Percentiles rank a stretch among this genome's conserved stretches.
Evolutionary conservation across 2,113 vertebrate species (phyloP).

Genomic region (Actenoides lindsayi): DNA sequence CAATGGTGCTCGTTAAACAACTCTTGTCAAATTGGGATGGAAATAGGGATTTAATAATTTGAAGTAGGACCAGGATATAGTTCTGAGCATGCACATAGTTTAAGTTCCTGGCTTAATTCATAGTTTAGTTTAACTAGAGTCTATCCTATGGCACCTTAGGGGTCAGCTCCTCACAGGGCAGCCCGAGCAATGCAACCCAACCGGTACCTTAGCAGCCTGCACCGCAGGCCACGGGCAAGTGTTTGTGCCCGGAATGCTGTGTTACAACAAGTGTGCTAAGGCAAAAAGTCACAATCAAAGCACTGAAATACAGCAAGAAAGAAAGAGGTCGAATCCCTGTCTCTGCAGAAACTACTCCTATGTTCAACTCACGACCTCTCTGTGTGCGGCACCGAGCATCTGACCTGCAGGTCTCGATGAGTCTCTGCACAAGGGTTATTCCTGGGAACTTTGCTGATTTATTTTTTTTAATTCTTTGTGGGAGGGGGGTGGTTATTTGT

Average conservation of each 20-base stretch:
- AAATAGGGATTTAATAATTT: not conserved
- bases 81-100: constrained; percentile 1
- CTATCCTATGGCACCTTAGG: not conserved
- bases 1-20: not conserved
- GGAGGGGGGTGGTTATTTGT: not conserved
- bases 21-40: not conserved
- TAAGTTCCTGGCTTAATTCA: not conserved
- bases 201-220: not conserved
- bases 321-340: not conserved
- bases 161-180: not conserved
- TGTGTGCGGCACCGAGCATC: not conserved
- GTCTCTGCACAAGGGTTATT: not conserved
- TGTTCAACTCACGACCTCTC: not conserved
- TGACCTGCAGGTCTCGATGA: not conserved
- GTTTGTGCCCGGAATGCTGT: not conserved
- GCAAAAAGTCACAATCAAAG: not conserved
- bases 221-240: not conserved
- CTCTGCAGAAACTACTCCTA: not conserved
- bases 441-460: not conserved
- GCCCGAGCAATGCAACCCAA: not conserved
- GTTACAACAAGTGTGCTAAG: not conserved
- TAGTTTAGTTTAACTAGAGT: not conserved
- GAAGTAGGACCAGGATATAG: constrained; percentile 18
- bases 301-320: not conserved
- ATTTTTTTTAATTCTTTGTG: not conserved